Conservation (phyloP, 2,113 vertebrate genomes). For the Lophotis ruficrista region DNA sequence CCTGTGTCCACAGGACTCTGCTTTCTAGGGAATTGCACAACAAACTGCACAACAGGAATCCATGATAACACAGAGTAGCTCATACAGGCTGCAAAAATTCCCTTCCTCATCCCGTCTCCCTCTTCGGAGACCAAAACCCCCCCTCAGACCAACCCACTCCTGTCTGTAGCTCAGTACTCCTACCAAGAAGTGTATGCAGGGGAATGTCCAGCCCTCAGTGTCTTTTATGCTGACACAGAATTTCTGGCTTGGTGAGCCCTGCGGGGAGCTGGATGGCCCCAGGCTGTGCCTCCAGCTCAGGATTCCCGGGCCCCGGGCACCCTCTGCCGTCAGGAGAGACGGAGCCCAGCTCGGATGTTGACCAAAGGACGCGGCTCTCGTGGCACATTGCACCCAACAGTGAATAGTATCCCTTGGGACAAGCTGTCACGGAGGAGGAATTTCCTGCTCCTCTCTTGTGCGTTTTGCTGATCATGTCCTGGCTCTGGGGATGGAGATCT, state of each 20-base stretch:
- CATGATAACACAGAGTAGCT: background rate
- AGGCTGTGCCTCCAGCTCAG: background rate
- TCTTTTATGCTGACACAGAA: background rate
- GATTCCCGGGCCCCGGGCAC: background rate
- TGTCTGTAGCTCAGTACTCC: background rate
- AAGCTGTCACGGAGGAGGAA: background rate
- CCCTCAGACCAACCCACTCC: background rate
- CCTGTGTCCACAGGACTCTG: background rate
- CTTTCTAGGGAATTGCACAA: background rate
- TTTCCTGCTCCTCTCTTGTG: background rate
- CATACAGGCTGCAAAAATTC: background rate
- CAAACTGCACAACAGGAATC: background rate
- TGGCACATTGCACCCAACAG: rapidly evolving
- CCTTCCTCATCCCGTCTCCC: background rate
- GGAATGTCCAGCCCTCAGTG: background rate
- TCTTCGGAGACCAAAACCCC: background rate
- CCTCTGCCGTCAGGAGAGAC: conserved; percentile 21
- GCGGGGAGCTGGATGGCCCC: background rate
- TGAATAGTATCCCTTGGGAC: background rate
- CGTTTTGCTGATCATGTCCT: background rate
- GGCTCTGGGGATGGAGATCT: background rate
- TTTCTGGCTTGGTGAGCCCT: background rate
- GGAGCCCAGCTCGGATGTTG: background rate
- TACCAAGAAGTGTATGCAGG: rapidly evolving
- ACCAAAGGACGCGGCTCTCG: background rate